phyloP scores from a whole-genome alignment of 2,113 vertebrate genomes.

The Phyllostomus hastatus region DNA sequence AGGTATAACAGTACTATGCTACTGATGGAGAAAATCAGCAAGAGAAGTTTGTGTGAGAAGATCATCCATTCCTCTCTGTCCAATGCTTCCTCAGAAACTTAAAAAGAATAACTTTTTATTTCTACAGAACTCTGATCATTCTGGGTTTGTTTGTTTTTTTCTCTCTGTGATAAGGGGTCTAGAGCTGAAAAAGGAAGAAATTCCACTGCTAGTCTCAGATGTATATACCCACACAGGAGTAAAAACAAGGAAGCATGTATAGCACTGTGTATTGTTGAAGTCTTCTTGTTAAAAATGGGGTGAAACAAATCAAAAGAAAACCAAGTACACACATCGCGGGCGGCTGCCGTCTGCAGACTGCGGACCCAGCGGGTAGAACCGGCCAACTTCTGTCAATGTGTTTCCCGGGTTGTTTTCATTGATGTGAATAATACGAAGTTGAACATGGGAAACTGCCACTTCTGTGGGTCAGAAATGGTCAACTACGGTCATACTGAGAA shows the following conservation, averaged over 20 bases:
- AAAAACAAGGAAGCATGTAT: neutral
- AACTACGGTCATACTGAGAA: neutral
- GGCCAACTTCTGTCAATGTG: neutral
- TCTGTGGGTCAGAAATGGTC: slow-evolving; percentile 7
- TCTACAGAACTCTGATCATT: neutral
- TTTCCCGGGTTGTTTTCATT: neutral
- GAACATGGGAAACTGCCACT: neutral
- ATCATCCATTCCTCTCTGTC: neutral
- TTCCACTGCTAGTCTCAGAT: neutral
- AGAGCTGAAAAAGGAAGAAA: neutral
- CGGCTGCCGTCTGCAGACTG: neutral
- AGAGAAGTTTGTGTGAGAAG: neutral
- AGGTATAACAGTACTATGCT: neutral
- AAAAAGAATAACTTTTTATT: neutral
- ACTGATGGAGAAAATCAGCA: neutral
- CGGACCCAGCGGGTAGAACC: neutral
- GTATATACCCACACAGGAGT: neutral
- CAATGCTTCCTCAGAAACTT: neutral
- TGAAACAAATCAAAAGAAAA: neutral
- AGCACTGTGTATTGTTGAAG: neutral
- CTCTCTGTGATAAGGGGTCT: neutral
- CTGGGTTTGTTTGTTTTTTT: neutral
- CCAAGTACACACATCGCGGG: neutral
- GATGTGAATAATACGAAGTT: neutral
- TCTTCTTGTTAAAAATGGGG: slow-evolving; percentile 32